Evolutionary conservation across 2,888 invertebrate genomes (phyloP), one percentile per base, ranked within the genome.

Genomic region (Epinotia ramella): DNA sequence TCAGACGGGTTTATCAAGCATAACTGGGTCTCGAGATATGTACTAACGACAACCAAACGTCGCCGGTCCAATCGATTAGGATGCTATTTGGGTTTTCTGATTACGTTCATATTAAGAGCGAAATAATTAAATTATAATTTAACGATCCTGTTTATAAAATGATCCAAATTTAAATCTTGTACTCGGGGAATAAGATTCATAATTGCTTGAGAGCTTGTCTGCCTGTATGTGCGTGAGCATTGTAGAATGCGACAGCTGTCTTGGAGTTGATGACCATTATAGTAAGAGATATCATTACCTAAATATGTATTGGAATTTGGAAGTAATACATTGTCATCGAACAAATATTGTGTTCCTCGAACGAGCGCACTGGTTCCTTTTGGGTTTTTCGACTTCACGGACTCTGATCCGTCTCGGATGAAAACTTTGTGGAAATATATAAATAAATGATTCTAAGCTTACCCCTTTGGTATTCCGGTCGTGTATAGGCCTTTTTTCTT

Each of bases 11-110:
- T 72, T 64, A 72, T 72, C 72, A 33, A 7, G 2, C n/a, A 64
- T 72, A n/a, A 64, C 40, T 64, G 44, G 72, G 63, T 40, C 18
- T 24, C 64, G n/a, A 56, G 57, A 72, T 72, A 72, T 7, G 3
- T 53, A 60, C 46, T 53, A 24, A 13, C 46, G 40, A 33, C 60
- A 20, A 44, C 6, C 13, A 7, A 64, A 64, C 46, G 20, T 20
- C 64, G 28, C 44, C 64, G 64, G 20, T n/a, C 13, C 44, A 46
- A 64, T 44, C 44, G 63, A 64, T 44, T 64, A 20, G 20, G 46
- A 44, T 46, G 46, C 44, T 64, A 13, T 46, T 64, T 20, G 13
- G 20, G 44, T 64, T 64, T 44, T 46, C 64, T 64, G 64, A 64
- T 64, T 20, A 20, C 28, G 13, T 13, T 16, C 44, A 18, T 40